These are phyloP conservation scores for Drosophila differens DNA, from an alignment of 2,888 invertebrate species.

Conservation along the genomic window DNA sequence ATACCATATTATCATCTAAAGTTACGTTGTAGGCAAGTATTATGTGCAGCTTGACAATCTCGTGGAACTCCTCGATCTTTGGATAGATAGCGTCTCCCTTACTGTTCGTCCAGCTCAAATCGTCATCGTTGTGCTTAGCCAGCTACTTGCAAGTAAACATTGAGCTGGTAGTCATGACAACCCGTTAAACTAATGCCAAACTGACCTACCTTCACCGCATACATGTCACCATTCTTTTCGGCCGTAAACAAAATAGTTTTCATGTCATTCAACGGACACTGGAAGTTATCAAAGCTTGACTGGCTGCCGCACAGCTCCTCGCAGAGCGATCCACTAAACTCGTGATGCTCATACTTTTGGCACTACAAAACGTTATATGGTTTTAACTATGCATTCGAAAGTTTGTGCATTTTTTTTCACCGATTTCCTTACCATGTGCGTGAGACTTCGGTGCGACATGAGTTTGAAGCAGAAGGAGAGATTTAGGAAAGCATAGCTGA, in stretches of 20 bases:
- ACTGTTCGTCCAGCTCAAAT: constrained; percentile 82
- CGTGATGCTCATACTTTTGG: constrained; percentile 78
- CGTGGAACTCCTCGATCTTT: constrained; percentile 83
- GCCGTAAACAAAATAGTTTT: constrained; percentile 84
- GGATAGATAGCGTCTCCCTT: constrained; percentile 81
- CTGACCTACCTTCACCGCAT: constrained; percentile 82
- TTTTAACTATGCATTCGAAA: not conserved
- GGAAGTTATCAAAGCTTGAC: constrained; percentile 82
- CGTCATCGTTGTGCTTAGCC: constrained; percentile 80
- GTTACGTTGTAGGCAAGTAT: constrained; percentile 84
- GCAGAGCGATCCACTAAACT: constrained; percentile 83
- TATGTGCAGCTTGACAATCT: constrained; percentile 84
- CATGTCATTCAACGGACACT: constrained; percentile 82
- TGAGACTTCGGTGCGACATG: constrained; percentile 82
- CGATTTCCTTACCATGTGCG: constrained; percentile 77
- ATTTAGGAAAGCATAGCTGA: constrained; percentile 83
- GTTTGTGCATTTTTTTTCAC: not conserved
- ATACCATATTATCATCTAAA: constrained; percentile 84
- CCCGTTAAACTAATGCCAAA: constrained; percentile 19
- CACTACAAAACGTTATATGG: constrained; percentile 64
- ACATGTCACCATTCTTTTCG: constrained; percentile 83
- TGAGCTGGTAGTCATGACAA: constrained; percentile 40
- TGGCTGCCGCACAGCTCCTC: constrained; percentile 81
- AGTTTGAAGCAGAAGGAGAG: constrained; percentile 84
- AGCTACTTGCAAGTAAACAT: constrained; percentile 42